phyloP scores from a whole-genome alignment of 2,888 invertebrate species.

The Dioctria rufipes region DNA sequence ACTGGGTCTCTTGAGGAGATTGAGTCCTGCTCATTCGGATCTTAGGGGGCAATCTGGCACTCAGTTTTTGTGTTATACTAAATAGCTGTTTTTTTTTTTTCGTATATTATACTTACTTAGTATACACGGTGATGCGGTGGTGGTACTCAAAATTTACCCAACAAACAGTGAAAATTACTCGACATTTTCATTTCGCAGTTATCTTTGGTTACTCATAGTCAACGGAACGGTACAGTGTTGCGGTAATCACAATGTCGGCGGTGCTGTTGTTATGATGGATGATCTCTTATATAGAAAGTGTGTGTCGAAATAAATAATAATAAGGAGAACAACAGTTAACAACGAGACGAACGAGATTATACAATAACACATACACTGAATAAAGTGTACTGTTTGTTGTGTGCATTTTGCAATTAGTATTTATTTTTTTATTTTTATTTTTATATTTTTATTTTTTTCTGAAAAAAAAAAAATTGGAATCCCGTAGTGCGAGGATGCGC shows the following conservation, averaged over 20 bases:
- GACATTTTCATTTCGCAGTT: slow-evolving; percentile 65
- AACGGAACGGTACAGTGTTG: slow-evolving; percentile 61
- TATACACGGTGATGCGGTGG: slow-evolving; percentile 22
- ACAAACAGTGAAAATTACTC: slow-evolving; percentile 55
- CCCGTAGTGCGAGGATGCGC: slow-evolving; percentile 41
- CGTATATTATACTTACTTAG: background rate
- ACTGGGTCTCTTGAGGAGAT: slow-evolving; percentile 28
- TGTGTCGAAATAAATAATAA: slow-evolving; percentile 7
- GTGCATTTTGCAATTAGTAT: no score
- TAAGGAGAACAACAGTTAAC: background rate
- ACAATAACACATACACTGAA: background rate
- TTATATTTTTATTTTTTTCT: no score
- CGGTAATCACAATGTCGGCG: slow-evolving; percentile 8
- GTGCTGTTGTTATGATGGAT: background rate
- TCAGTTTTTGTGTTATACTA: background rate
- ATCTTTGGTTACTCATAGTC: slow-evolving; percentile 68
- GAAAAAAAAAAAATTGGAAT: no score
- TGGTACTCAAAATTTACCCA: slow-evolving; percentile 44
- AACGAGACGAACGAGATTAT: background rate
- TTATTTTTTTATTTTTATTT: no score
- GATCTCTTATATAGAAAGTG: background rate
- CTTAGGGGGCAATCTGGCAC: slow-evolving; percentile 20
- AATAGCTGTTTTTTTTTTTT: background rate
- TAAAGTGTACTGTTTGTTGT: no score
- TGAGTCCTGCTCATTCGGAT: slow-evolving; percentile 29